Percentiles rank a stretch among this genome's conserved stretches.
Evolutionary conservation across 2,797 vertebrate genomes (phyloP).

Genomic region (Ptychobarbus kaznakovi): DNA sequence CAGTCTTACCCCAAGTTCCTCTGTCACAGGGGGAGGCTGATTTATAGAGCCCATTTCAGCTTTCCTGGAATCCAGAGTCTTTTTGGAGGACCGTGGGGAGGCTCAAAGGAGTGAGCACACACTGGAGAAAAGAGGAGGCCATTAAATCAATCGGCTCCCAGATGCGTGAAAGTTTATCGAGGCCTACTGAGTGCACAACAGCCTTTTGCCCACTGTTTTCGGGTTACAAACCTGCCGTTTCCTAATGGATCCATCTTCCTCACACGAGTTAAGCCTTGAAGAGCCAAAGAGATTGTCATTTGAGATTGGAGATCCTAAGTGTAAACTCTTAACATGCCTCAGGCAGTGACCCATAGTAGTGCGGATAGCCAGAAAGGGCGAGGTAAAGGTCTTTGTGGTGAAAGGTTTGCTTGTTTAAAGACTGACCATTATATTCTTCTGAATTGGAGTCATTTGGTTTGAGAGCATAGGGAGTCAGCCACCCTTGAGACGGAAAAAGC

Average conservation of each 20-base stretch:
- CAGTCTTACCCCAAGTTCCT: conserved; percentile 58
- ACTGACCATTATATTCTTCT: conserved; percentile 50
- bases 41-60: conserved; percentile 74
- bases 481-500: conserved; percentile 46
- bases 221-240: conserved; percentile 38
- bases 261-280: conserved; percentile 19
- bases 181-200: conserved; percentile 55
- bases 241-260: conserved; percentile 49
- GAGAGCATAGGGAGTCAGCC: conserved; percentile 32
- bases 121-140: conserved; percentile 62
- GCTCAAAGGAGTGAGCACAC: conserved; percentile 65
- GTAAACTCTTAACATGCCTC: conserved; percentile 53
- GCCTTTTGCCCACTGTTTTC: conserved; percentile 42
- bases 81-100: conserved; percentile 52
- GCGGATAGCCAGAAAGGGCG: conserved; percentile 44
- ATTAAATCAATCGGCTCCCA: conserved; percentile 71
- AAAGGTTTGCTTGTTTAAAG: conserved; percentile 56
- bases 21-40: conserved; percentile 70
- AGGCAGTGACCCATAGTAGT: conserved; percentile 57
- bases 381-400: conserved; percentile 48
- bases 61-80: conserved; percentile 74
- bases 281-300: conserved; percentile 46
- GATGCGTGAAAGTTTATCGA: conserved; percentile 50
- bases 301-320: conserved; percentile 49
- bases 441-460: conserved; percentile 48